Base-by-base conservation (phyloP, 2,113 vertebrate genomes). In the Clarias magur region DNA sequence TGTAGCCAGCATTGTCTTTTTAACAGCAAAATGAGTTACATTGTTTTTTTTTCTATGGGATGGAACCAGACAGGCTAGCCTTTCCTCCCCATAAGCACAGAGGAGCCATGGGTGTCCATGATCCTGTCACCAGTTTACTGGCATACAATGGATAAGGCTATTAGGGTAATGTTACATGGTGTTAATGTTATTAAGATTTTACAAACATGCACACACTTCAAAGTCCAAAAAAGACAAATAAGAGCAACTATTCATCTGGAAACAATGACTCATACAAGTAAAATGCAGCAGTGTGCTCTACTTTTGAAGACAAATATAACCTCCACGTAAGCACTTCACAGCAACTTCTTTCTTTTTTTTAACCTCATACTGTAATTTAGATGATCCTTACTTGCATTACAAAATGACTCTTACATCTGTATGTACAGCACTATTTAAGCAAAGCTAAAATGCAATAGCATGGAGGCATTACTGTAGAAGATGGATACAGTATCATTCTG, bases 221-320 rank as follows among this genome's bases (percentile, higher is more conserved):
- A 42, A 48, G 4, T 34, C 13, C 12, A 68, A 42, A 80, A 16
- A 21, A 70, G 27, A 59, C 53, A 5, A n/a, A 23, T 42, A 68
- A 42, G 25, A 80, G 62, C 15, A 70, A 81, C 42, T 57, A 16
- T 23, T 15, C 54, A 76, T 25, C 25, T 72, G 48, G 79, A 80
- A 82, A 59, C 79, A 82, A 56, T 63, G 80, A 75, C 56, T 75
- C 80, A 63, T 75, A 72, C 80, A 67, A 65, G 60, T 78, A 30
- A 85, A 78, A 80, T 13, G 25, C 84, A 86, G 79, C 23, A 62
- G 17, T 48, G 57, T 53, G 68, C 42, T 60, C 48, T 59, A 68
- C 17, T 82, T 70, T 86, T 48, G 10, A 21, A 75, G 34, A 82
- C 56, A 72, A 73, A 82, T 82, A 73, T 86, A 81, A 72, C 79